Conservation (phyloP, 2,888 invertebrate species). For the Lasioglossum villosulum region DNA sequence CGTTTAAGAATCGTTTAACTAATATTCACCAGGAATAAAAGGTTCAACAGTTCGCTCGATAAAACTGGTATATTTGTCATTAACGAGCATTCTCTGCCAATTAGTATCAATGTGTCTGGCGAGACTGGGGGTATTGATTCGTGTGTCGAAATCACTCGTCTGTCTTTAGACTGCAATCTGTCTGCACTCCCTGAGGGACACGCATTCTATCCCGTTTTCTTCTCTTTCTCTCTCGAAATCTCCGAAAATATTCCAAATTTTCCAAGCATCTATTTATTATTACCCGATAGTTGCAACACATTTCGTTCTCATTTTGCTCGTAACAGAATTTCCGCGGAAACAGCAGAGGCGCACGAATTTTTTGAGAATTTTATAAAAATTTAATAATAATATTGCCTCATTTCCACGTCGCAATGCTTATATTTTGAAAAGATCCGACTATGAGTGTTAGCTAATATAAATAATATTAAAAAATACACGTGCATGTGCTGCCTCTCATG, state of each 20-base stretch:
- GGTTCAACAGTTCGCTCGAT: conserved; percentile 30
- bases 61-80: conserved; percentile 56
- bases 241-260: not conserved
- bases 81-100: conserved; percentile 61
- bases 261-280: not conserved
- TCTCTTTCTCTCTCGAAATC: not conserved
- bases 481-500: not conserved
- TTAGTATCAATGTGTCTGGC: conserved; percentile 64
- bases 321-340: not conserved
- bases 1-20: not conserved
- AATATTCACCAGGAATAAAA: conserved; percentile 7
- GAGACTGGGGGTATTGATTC: conserved; percentile 20
- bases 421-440: conserved; percentile 27
- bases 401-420: not conserved
- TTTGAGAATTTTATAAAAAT: not conserved
- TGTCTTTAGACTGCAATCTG: conserved; percentile 34
- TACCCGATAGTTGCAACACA: not conserved
- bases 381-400: conserved; percentile 21
- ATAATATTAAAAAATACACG: conserved; percentile 24
- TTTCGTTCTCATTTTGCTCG: not conserved
- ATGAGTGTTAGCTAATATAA: conserved; percentile 10
- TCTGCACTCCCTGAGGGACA: not conserved
- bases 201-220: not conserved
- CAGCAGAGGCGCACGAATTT: not conserved
- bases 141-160: conserved; percentile 50